These are phyloP conservation scores for Trypoxylon attenuatum DNA, from an alignment of 2,888 invertebrate species.

Conservation along the genomic window DNA sequence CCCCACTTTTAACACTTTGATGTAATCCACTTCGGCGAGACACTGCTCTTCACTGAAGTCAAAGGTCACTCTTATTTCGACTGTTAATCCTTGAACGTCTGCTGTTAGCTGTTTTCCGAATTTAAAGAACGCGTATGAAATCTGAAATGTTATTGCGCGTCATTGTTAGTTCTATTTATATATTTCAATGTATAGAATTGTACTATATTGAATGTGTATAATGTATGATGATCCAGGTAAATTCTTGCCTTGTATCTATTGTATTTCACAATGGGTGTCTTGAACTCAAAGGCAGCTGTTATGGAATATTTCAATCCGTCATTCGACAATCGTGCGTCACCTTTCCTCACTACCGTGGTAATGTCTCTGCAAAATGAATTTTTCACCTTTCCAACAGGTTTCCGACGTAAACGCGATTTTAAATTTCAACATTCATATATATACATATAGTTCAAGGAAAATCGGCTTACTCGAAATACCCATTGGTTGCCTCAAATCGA, in stretches of 20 bases:
- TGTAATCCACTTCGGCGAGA: not conserved
- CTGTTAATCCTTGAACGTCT: not conserved
- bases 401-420: no score
- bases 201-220: not conserved
- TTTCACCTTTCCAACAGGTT: no score
- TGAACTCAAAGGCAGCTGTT: slow-evolving; percentile 47
- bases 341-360: slow-evolving; percentile 44
- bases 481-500: slow-evolving; percentile 35
- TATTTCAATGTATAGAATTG: not conserved
- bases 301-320: slow-evolving; percentile 37
- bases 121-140: not conserved
- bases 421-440: not conserved
- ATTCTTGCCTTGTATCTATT: slow-evolving; percentile 51
- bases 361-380: slow-evolving; percentile 43
- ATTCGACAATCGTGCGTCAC: slow-evolving; percentile 38
- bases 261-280: slow-evolving; percentile 38
- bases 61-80: not conserved
- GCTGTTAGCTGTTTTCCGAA: not conserved
- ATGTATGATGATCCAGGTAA: not conserved
- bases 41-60: not conserved
- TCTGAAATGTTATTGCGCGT: no score
- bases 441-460: not conserved
- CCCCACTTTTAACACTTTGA: not conserved
- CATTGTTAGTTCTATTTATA: no score
- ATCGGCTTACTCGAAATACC: slow-evolving; percentile 43